phyloP scores from a whole-genome alignment of 2,797 vertebrate species.

The Melanogrammus aeglefinus region DNA sequence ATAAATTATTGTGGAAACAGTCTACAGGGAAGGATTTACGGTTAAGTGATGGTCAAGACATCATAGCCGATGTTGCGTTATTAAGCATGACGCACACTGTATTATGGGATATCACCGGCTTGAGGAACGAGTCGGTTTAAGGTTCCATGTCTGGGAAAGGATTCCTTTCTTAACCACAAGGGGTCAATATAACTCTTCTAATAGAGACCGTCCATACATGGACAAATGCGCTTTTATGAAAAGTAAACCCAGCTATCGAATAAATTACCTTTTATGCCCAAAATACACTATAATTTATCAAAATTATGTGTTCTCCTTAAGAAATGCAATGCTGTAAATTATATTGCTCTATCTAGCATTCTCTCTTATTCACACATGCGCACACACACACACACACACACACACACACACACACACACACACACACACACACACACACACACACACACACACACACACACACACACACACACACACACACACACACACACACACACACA shows the following conservation, averaged over 20 bases:
- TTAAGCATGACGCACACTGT: neutral
- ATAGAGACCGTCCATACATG: neutral
- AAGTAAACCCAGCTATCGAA: neutral
- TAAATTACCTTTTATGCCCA: too few species aligned
- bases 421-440: neutral
- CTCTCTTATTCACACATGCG: neutral
- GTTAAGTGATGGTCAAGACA: neutral
- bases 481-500: neutral
- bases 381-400: neutral
- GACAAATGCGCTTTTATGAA: neutral
- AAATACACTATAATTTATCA: too few species aligned
- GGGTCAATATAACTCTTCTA: neutral
- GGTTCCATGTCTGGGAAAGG: neutral
- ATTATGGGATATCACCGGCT: neutral
- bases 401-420: slow-evolving; percentile 1
- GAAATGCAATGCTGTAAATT: neutral
- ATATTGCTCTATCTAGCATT: neutral
- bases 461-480: neutral
- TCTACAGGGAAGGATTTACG: neutral
- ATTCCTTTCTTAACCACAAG: neutral
- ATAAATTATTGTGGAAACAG: neutral
- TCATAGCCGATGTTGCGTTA: neutral
- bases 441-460: too few species aligned
- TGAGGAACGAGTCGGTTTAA: neutral
- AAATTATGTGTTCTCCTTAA: neutral